Evolutionary conservation across 2,888 invertebrate genomes (phyloP).

Genomic region (Phania funesta): DNA sequence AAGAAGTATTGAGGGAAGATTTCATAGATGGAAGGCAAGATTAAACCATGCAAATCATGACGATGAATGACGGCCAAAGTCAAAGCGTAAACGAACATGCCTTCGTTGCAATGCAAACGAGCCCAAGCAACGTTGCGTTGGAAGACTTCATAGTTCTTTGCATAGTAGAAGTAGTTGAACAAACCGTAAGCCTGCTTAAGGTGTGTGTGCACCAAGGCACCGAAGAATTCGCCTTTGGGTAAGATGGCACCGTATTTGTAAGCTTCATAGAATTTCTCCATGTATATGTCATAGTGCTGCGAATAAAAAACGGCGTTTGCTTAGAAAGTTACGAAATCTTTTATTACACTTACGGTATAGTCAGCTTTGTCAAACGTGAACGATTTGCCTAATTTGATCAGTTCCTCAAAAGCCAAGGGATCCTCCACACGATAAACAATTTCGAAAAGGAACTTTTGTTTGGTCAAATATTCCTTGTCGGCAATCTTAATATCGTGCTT

Average conservation of each 20-base stretch:
- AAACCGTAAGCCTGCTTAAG: constrained; percentile 82
- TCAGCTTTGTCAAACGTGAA: constrained; percentile 79
- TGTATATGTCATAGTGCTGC: constrained; percentile 50
- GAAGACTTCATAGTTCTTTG: constrained; percentile 87
- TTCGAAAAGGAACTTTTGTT: constrained; percentile 74
- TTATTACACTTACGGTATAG: background rate
- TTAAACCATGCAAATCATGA: constrained; percentile 83
- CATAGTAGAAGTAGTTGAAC: constrained; percentile 84
- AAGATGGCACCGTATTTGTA: constrained; percentile 77
- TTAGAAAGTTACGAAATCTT: background rate
- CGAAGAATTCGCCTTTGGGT: constrained; percentile 82
- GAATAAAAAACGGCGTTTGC: background rate
- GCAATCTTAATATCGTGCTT: constrained; percentile 52
- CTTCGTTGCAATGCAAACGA: constrained; percentile 83
- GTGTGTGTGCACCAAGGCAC: constrained; percentile 81
- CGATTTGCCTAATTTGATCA: constrained; percentile 77
- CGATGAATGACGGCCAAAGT: constrained; percentile 85
- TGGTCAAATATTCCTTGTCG: constrained; percentile 72
- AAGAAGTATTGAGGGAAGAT: constrained; percentile 86
- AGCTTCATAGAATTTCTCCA: constrained; percentile 69
- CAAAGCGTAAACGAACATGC: constrained; percentile 84
- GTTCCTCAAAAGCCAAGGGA: constrained; percentile 73
- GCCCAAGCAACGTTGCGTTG: constrained; percentile 85
- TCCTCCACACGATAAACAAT: constrained; percentile 71
- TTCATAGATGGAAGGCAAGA: constrained; percentile 87